These are phyloP conservation scores for Synaphobranchus kaupii DNA, from an alignment of 2,797 vertebrate genomes.

Conservation along the genomic window DNA sequence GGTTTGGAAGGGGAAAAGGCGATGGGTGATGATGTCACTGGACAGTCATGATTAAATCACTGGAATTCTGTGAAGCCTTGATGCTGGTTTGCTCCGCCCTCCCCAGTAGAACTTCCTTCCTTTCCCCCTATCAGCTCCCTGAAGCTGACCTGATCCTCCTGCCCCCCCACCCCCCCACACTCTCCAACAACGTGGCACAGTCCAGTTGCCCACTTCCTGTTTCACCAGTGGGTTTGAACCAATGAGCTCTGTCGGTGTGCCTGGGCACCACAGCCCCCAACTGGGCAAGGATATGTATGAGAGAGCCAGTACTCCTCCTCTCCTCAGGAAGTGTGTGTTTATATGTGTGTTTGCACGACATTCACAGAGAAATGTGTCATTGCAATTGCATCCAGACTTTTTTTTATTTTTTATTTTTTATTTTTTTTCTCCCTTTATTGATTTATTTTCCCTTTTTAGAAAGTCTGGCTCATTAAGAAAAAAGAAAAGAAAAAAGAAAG, in stretches of 20 bases:
- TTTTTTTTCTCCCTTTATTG: background rate
- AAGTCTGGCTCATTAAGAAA: conserved; percentile 3
- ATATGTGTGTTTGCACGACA: conserved; percentile 25
- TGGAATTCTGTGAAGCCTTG: background rate
- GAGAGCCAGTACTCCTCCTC: conserved; percentile 5
- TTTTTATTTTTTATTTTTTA: background rate
- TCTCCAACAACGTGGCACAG: conserved; percentile 8
- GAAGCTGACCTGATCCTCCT: background rate
- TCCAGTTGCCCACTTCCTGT: conserved; percentile 15
- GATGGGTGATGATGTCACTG: conserved; percentile 51
- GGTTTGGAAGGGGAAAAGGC: conserved; percentile 50
- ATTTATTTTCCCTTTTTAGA: background rate
- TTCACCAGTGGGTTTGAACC: background rate
- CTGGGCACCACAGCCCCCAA: background rate
- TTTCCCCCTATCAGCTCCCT: background rate
- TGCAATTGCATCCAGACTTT: conserved; percentile 9
- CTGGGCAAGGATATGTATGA: background rate
- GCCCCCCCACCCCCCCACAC: background rate
- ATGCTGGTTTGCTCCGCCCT: background rate
- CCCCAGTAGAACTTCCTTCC: background rate
- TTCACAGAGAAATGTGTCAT: conserved; percentile 22
- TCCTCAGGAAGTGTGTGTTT: conserved; percentile 6
- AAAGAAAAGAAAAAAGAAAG: conserved; percentile 60
- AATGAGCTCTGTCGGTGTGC: conserved; percentile 23
- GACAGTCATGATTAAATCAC: conserved; percentile 15